Evolutionary conservation across 1,140 invertebrate genomes (phyloP).

Genomic region (Cyrtorhinus lividipennis): DNA sequence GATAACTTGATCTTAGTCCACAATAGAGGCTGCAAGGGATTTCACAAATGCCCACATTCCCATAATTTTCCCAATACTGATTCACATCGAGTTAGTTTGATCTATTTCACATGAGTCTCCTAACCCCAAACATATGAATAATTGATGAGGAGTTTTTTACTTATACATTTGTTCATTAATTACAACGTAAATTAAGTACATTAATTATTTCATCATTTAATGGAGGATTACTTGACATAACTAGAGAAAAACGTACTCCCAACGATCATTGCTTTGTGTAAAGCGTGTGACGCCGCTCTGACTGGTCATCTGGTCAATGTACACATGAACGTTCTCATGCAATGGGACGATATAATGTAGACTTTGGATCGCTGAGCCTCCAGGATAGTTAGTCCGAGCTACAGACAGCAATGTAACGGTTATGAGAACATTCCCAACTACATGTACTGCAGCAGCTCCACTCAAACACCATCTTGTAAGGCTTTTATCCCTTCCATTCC

Average conservation of each 20-base stretch:
- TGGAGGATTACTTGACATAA: no score
- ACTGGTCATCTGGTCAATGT: constrained; percentile 82
- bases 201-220: no score
- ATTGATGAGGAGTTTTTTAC: no score
- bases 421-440: constrained; percentile 63
- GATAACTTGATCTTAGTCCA: no score
- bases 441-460: constrained; percentile 48
- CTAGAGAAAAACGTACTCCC: constrained; percentile 75
- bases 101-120: no score
- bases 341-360: constrained; percentile 60
- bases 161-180: no score
- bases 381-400: constrained; percentile 87
- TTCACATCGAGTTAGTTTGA: no score
- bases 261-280: constrained; percentile 62
- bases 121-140: no score
- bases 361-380: constrained; percentile 67
- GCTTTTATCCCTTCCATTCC: constrained; percentile 64
- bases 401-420: constrained; percentile 66
- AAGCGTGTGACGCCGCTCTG: constrained; percentile 93
- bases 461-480: constrained; percentile 41
- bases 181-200: no score
- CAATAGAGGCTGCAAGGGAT: no score
- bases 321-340: constrained; percentile 52
- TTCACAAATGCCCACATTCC: no score
- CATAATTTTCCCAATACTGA: no score